Conservation (phyloP, 1,140 invertebrate species). For the Diachasmimorpha longicaudata region DNA sequence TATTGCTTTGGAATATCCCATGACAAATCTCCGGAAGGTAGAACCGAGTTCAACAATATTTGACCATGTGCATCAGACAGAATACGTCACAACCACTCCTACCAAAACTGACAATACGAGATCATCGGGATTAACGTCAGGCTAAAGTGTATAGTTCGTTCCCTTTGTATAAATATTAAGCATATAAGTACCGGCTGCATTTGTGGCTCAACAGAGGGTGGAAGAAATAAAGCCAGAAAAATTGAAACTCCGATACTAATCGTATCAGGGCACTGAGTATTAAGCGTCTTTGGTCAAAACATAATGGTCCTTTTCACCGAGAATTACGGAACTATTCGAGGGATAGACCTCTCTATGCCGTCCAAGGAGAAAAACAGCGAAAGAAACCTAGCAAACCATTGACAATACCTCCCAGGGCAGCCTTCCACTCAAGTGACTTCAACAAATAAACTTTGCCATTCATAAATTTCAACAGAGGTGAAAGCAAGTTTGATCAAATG, state of each 20-base stretch:
- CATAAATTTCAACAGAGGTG: not conserved
- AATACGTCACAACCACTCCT: not conserved
- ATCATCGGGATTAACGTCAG: conserved; percentile 16
- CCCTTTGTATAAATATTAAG: conserved; percentile 2
- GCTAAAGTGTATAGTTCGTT: not conserved
- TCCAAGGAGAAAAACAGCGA: not conserved
- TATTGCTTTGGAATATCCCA: no score
- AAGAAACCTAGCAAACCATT: not conserved
- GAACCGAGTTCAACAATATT: not conserved
- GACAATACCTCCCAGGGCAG: not conserved
- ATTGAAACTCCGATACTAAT: conserved; percentile 15
- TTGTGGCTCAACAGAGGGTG: not conserved
- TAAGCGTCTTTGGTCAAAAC: not conserved
- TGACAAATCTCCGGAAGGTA: not conserved
- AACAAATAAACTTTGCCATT: not conserved
- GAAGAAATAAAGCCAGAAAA: not conserved
- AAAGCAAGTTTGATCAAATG: not conserved
- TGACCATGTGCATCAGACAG: not conserved
- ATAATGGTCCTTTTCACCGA: not conserved
- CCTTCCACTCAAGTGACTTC: not conserved
- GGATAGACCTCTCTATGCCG: not conserved
- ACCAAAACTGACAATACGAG: not conserved
- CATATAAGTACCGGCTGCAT: not conserved
- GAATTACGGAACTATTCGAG: not conserved
- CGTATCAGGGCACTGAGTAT: not conserved